A percentile compares a stretch with the other conserved stretches of the same genome.
Evolutionary conservation across 2,888 invertebrate genomes (phyloP).

Genomic region (Chesias legatella): DNA sequence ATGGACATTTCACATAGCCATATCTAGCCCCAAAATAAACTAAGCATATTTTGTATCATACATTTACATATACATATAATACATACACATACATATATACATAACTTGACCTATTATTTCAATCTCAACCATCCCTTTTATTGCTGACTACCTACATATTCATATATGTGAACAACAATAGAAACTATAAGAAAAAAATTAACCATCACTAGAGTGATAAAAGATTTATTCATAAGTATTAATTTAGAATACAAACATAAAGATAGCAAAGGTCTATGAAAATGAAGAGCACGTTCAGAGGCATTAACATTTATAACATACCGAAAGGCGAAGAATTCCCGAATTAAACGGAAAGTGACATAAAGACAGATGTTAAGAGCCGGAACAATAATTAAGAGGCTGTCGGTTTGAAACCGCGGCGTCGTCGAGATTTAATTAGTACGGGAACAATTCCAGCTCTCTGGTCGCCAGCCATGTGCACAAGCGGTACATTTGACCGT

Average conservation of each 20-base stretch:
- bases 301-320: constrained; percentile 54
- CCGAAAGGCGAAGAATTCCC: constrained; percentile 55
- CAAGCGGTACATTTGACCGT: constrained; percentile 31
- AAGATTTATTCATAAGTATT: no score
- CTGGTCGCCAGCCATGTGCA: constrained; percentile 25
- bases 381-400: constrained; percentile 78
- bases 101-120: no score
- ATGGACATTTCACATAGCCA: no score
- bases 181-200: no score
- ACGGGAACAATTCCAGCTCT: constrained; percentile 59
- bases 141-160: no score
- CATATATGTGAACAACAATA: no score
- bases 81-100: no score
- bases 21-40: no score
- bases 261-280: constrained; percentile 18
- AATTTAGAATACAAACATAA: constrained; percentile 1
- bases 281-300: constrained; percentile 40
- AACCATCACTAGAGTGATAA: no score
- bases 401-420: constrained; percentile 74
- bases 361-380: constrained; percentile 78
- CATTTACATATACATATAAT: no score
- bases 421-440: constrained; percentile 77
- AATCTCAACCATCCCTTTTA: no score
- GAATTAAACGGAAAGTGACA: constrained; percentile 73
- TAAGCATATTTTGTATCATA: no score